Percentiles rank a stretch among this genome's conserved stretches.
These are phyloP conservation scores for Lycodopsis pacificus DNA, from an alignment of 2,797 vertebrate genomes.

Conservation along the genomic window DNA sequence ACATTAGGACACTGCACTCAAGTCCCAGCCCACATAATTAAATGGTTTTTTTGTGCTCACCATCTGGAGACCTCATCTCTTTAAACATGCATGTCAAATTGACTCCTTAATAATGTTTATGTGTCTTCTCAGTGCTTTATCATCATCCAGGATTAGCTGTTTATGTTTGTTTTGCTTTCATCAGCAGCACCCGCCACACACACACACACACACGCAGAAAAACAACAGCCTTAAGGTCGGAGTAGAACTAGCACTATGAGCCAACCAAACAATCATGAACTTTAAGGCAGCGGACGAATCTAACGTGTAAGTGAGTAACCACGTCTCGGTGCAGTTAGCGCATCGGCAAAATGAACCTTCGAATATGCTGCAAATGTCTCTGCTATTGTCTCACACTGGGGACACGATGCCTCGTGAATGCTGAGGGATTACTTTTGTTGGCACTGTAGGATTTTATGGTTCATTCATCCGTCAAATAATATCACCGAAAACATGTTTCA, in stretches of 20 bases:
- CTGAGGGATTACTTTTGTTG: slow-evolving; percentile 28
- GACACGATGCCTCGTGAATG: slow-evolving; percentile 22
- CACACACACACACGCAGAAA: background rate
- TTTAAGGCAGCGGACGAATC: slow-evolving; percentile 58
- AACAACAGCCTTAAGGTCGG: slow-evolving; percentile 57
- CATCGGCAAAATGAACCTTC: slow-evolving; percentile 44
- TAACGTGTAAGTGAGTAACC: slow-evolving; percentile 53
- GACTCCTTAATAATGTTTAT: slow-evolving; percentile 82
- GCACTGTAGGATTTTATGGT: slow-evolving; percentile 49
- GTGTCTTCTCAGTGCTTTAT: slow-evolving; percentile 76
- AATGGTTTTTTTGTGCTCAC: slow-evolving; percentile 74
- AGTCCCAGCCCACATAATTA: slow-evolving; percentile 79
- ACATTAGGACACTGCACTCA: slow-evolving; percentile 74
- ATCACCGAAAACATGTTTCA: slow-evolving; percentile 55
- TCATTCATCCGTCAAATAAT: slow-evolving; percentile 60
- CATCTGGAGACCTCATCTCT: slow-evolving; percentile 80
- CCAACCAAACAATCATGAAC: slow-evolving; percentile 55
- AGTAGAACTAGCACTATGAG: slow-evolving; percentile 28
- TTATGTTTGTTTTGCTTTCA: slow-evolving; percentile 67
- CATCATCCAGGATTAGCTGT: slow-evolving; percentile 78
- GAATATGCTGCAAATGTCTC: slow-evolving; percentile 28
- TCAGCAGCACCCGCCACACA: slow-evolving; percentile 12
- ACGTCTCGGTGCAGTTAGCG: slow-evolving; percentile 47
- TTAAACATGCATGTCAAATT: slow-evolving; percentile 81
- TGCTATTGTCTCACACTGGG: slow-evolving; percentile 25